phyloP scores from a whole-genome alignment of 2,113 vertebrate species.

The Ia io region DNA sequence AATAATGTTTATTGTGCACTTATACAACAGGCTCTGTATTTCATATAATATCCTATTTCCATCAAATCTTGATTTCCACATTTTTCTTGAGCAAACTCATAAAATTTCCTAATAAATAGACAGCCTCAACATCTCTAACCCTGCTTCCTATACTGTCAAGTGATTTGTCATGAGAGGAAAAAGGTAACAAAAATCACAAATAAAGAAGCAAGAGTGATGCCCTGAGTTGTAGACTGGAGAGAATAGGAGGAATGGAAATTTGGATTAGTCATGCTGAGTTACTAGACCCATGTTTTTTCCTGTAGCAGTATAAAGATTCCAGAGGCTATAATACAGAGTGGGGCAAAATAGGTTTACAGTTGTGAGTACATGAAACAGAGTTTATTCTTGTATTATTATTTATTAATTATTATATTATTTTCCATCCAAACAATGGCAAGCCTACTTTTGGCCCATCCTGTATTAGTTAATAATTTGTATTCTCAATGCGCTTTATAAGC shows the following conservation, averaged over 20 bases:
- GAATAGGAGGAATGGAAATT: conserved; percentile 12
- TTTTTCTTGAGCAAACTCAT: background rate
- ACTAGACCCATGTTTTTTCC: background rate
- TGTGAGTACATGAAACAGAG: background rate
- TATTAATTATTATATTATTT: background rate
- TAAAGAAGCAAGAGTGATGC: background rate
- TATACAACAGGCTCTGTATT: background rate
- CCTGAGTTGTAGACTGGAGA: background rate
- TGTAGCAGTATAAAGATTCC: background rate
- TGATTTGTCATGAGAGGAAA: background rate
- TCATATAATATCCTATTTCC: background rate
- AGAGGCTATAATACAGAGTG: background rate
- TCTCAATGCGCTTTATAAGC: background rate
- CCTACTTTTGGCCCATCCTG: background rate
- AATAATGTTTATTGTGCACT: background rate
- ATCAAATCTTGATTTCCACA: conserved; percentile 12
- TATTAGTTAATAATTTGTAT: background rate
- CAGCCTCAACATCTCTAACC: background rate
- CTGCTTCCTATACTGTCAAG: background rate
- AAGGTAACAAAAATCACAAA: background rate
- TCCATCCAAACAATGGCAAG: background rate
- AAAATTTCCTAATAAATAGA: background rate
- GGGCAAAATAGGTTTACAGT: background rate
- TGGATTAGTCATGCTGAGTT: background rate
- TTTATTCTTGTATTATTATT: background rate